Conservation (phyloP, 1,140 invertebrate genomes). For the Bombus consobrinus region DNA sequence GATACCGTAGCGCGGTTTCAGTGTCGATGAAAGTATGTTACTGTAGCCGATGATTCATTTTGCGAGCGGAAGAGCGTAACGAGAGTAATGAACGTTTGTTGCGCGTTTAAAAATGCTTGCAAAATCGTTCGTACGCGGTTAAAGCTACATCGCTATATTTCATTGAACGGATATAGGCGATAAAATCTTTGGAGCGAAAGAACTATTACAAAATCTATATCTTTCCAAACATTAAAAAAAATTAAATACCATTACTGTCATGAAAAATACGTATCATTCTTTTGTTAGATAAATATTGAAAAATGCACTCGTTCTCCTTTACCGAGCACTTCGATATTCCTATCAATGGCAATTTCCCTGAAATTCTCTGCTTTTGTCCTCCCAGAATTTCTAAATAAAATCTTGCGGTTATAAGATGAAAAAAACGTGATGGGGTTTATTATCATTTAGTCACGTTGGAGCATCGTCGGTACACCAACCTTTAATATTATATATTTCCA, state of each 20-base stretch:
- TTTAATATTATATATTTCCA: slow-evolving; percentile 7
- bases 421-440: neutral
- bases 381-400: too few species aligned
- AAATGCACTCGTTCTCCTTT: neutral
- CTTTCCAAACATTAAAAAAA: neutral
- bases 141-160: too few species aligned
- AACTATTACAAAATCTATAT: neutral
- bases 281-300: neutral
- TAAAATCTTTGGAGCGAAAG: neutral
- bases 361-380: neutral
- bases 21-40: neutral
- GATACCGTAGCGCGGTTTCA: neutral
- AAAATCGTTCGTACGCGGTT: neutral
- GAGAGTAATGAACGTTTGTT: neutral
- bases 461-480: neutral
- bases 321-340: neutral
- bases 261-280: too few species aligned
- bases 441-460: neutral
- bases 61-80: neutral
- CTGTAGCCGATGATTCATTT: neutral
- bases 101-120: neutral
- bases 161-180: neutral
- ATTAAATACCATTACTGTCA: neutral
- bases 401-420: neutral
- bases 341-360: neutral